A percentile compares a stretch with the other conserved stretches of the same genome.
Conservation (phyloP, 64 coral and sea anemone species). For the Exaiptasia diaphana region DNA sequence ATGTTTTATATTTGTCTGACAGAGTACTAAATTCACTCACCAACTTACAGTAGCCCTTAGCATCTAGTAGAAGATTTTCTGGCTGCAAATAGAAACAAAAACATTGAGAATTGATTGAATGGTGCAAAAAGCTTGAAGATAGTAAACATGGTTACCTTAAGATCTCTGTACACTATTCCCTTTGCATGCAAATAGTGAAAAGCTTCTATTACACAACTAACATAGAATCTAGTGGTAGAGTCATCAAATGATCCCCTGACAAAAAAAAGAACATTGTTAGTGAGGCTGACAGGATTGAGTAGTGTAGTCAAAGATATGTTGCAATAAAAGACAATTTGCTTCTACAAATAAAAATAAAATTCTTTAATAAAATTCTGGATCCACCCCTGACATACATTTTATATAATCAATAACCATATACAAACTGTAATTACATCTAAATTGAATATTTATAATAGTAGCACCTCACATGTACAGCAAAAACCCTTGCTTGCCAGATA, state of each 20-base stretch:
- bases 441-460: too few species aligned
- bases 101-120: background rate
- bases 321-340: too few species aligned
- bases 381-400: too few species aligned
- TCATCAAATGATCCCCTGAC: conserved; percentile 90
- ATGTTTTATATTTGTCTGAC: background rate
- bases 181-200: conserved; percentile 90
- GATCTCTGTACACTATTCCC: conserved; percentile 95
- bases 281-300: too few species aligned
- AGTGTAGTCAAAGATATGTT: too few species aligned
- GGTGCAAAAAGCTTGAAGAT: background rate
- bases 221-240: conserved; percentile 90
- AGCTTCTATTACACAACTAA: conserved; percentile 96
- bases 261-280: background rate
- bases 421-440: too few species aligned
- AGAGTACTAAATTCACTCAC: conserved; percentile 44
- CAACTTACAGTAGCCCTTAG: conserved; percentile 95
- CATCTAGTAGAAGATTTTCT: conserved; percentile 92
- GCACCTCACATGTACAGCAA: too few species aligned
- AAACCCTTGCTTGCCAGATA: too few species aligned
- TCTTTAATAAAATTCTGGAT: too few species aligned
- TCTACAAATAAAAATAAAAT: too few species aligned
- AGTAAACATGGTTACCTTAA: conserved; percentile 56
- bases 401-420: too few species aligned
- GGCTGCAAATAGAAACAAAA: conserved; percentile 61